Percentiles rank a stretch among this genome's conserved stretches.
Evolutionary conservation across 2,888 invertebrate species (phyloP).

Genomic region (Plebejus argus): DNA sequence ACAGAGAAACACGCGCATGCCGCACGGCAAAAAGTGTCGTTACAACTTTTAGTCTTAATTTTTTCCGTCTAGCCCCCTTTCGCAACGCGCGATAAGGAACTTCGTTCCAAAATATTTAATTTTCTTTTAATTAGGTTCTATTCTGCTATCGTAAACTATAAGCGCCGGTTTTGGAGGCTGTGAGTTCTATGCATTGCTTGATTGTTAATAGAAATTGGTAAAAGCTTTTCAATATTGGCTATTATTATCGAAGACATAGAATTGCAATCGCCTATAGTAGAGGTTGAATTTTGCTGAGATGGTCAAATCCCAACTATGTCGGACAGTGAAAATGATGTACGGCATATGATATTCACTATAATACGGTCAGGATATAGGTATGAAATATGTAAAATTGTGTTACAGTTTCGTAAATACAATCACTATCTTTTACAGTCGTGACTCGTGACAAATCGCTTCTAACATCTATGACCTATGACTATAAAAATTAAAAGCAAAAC

Average conservation of each 20-base stretch:
- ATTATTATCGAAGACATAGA: background rate
- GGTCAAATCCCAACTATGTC: constrained; percentile 10
- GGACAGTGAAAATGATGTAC: constrained; percentile 11
- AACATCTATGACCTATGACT: background rate
- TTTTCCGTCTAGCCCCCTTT: too few relatives aligned
- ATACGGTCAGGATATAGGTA: background rate
- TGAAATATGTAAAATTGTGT: background rate
- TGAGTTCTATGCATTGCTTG: too few relatives aligned
- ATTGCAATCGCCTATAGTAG: constrained; percentile 2
- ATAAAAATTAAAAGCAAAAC: background rate
- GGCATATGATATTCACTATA: constrained; percentile 12
- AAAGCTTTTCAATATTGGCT: background rate
- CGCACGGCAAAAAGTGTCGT: too few relatives aligned
- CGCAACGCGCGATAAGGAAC: too few relatives aligned
- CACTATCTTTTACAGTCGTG: background rate
- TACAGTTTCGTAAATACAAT: background rate
- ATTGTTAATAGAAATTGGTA: too few relatives aligned
- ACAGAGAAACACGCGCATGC: too few relatives aligned
- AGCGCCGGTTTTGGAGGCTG: too few relatives aligned
- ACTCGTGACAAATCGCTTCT: background rate
- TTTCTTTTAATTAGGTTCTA: too few relatives aligned
- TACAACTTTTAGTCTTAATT: too few relatives aligned
- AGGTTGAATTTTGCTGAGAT: constrained; percentile 21
- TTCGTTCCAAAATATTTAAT: too few relatives aligned
- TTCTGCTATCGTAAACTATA: too few relatives aligned